Evolutionary conservation across 2,797 vertebrate species (phyloP).

Genomic region (Varecia variegata): DNA sequence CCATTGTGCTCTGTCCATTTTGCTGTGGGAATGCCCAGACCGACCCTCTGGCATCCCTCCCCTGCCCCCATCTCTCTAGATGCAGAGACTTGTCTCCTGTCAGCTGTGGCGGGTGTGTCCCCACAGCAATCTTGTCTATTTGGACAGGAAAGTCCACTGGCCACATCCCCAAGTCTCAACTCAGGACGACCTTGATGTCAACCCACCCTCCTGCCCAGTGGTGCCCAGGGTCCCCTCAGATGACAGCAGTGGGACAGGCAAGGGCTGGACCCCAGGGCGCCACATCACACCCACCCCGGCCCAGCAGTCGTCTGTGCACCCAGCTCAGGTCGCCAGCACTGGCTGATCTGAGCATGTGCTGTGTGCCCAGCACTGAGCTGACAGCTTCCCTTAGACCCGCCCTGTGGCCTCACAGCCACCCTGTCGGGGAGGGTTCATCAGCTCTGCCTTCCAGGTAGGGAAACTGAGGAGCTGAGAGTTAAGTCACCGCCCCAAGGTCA

Average conservation of each 20-base stretch:
- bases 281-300: too few relatives aligned
- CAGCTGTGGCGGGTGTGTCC: too few relatives aligned
- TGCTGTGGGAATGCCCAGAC: not conserved
- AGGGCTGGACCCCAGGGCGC: not conserved
- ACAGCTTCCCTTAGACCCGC: too few relatives aligned
- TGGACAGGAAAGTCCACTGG: not conserved
- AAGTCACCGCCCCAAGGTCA: not conserved
- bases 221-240: not conserved
- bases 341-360: not conserved
- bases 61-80: not conserved
- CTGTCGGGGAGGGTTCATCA: not conserved
- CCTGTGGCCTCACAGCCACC: not conserved
- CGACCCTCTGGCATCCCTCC: not conserved
- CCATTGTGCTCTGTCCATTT: accelerated
- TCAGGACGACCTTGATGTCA: not conserved
- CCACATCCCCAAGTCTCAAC: not conserved
- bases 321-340: not conserved
- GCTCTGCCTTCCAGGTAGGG: not conserved
- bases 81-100: not conserved
- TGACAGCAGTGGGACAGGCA: accelerated
- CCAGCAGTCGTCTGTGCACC: not conserved
- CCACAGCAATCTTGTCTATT: not conserved
- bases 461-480: not conserved
- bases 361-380: accelerated
- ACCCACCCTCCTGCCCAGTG: too few relatives aligned